A percentile compares a stretch with the other conserved stretches of the same genome.
Evolutionary conservation across 2,113 vertebrate genomes (phyloP).

Genomic region (Sceloporus undulatus): DNA sequence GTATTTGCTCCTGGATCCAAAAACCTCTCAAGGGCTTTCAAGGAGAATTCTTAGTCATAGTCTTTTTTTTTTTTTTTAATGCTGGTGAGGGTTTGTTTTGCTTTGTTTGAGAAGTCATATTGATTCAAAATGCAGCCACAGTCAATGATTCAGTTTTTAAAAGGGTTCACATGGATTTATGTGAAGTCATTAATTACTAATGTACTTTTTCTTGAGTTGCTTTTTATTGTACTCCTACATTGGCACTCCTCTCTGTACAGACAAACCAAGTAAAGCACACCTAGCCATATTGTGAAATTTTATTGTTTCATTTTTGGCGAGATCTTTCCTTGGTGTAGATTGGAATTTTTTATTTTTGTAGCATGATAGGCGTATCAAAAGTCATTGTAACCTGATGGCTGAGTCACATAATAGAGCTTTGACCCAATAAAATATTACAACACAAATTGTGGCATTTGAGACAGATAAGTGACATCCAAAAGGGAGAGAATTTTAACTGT

Average conservation of each 20-base stretch:
- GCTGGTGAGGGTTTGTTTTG: neutral
- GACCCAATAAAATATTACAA: slow-evolving; percentile 54
- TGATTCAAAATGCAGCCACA: slow-evolving; percentile 37
- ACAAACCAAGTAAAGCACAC: slow-evolving; percentile 45
- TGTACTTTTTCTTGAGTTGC: slow-evolving; percentile 13
- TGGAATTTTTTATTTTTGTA: slow-evolving; percentile 43
- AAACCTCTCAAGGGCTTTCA: neutral
- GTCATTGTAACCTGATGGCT: neutral
- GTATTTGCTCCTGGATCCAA: neutral
- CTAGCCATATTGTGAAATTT: slow-evolving; percentile 35
- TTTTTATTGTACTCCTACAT: slow-evolving; percentile 35
- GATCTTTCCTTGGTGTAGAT: slow-evolving; percentile 28
- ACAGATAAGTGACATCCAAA: slow-evolving; percentile 44
- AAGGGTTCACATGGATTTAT: slow-evolving; percentile 37
- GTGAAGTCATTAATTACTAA: slow-evolving; percentile 29
- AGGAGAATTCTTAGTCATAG: neutral
- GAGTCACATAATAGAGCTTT: slow-evolving; percentile 48
- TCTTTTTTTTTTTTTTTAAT: slow-evolving; percentile 40
- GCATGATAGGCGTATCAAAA: slow-evolving; percentile 40
- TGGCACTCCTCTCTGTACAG: slow-evolving; percentile 53
- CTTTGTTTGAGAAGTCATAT: neutral
- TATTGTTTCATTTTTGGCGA: slow-evolving; percentile 45
- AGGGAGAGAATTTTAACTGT: slow-evolving; percentile 57
- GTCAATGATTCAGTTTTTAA: slow-evolving; percentile 15
- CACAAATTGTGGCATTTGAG: slow-evolving; percentile 47